A percentile compares a stretch with the other conserved stretches of the same genome.
Evolutionary conservation across 2,113 vertebrate species (phyloP).

Genomic region (Prunella fulvescens): DNA sequence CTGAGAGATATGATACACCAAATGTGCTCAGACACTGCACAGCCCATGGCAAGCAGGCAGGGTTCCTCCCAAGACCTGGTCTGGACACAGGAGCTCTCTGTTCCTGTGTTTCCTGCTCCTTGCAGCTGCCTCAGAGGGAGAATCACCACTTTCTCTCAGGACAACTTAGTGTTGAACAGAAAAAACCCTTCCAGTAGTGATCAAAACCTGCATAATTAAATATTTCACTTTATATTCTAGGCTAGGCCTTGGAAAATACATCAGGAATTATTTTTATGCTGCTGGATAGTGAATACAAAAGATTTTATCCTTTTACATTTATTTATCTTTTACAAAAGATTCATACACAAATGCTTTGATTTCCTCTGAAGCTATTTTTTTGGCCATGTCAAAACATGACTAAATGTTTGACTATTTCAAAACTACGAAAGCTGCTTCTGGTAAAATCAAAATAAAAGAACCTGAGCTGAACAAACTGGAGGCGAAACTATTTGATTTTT

Average conservation of each 20-base stretch:
- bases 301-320: background rate
- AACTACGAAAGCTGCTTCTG: background rate
- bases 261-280: background rate
- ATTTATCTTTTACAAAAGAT: background rate
- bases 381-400: background rate
- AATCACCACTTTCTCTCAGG: background rate
- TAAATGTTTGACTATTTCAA: background rate
- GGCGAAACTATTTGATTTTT: background rate
- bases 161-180: background rate
- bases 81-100: background rate
- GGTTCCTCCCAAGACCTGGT: background rate
- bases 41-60: background rate
- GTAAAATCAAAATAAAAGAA: background rate
- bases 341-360: background rate
- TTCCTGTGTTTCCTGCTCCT: fast-evolving
- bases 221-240: background rate
- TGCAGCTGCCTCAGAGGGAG: background rate
- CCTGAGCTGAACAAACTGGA: background rate
- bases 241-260: background rate
- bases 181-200: background rate
- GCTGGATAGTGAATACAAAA: background rate
- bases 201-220: background rate
- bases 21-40: background rate
- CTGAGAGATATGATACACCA: fast-evolving
- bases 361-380: background rate